phyloP scores from a whole-genome alignment of 2,113 vertebrate species.

The Bombycilla garrulus region DNA sequence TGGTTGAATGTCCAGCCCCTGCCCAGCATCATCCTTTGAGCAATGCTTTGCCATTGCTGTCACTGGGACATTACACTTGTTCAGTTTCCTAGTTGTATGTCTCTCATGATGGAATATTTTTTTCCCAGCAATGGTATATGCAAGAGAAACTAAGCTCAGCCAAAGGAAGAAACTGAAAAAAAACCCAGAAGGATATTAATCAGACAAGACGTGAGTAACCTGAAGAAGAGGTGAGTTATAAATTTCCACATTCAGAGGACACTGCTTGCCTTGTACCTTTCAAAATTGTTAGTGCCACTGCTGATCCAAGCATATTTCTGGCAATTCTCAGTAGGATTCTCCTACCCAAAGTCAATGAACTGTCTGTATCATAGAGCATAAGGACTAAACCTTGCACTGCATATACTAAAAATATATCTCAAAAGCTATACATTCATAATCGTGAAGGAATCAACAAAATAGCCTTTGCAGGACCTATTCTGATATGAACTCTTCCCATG shows the following conservation, averaged over 20 bases:
- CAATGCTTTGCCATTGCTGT: not conserved
- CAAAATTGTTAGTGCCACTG: constrained; percentile 47
- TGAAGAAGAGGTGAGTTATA: not conserved
- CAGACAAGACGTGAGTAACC: not conserved
- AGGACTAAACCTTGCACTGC: not conserved
- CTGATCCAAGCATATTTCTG: constrained; percentile 59
- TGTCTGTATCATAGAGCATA: not conserved
- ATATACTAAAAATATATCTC: not conserved
- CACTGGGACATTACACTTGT: constrained; percentile 30
- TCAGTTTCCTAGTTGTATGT: constrained; percentile 48
- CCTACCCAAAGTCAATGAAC: constrained; percentile 26
- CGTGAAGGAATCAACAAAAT: not conserved
- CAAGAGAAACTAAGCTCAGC: not conserved
- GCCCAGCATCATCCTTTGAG: constrained; percentile 21
- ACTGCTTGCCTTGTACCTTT: constrained; percentile 54
- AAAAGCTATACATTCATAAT: not conserved
- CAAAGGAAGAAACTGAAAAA: not conserved
- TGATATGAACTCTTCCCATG: not conserved
- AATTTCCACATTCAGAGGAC: constrained; percentile 59
- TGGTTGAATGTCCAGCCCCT: not conserved
- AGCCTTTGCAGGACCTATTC: not conserved
- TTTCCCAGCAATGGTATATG: constrained; percentile 16
- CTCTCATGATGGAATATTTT: constrained; percentile 64
- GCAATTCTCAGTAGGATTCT: constrained; percentile 48
- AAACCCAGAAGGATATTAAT: not conserved